Evolutionary conservation across 2,888 invertebrate genomes (phyloP), one percentile per base, ranked within the genome.

Genomic region (Cheilosia scutellata): DNA sequence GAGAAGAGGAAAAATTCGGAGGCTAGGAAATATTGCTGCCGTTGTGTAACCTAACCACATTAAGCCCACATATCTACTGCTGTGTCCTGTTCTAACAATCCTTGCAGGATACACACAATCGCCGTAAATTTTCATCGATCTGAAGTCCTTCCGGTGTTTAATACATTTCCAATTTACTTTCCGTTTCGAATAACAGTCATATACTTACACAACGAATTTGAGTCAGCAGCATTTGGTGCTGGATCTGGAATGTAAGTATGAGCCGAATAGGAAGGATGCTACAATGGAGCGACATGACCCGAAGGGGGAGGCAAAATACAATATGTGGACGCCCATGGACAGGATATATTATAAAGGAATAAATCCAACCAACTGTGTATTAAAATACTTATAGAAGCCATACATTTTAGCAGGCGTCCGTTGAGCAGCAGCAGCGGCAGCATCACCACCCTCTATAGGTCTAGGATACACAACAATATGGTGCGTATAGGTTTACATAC

Each of bases 141-240:
- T 78, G 78, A 90, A 90, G 90, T 89, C 87, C 82, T 92, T 92
- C 92, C 92, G 91, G 88, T 88, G 88, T 88, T 89, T 91, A 91
- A 91, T 92, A 90, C 89, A 90, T 90, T 90, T 92, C 92, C 92
- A 89, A 88, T 89, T 89, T 89, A 88, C 89, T 86, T 91, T 91
- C 91, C 91, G 90, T 68, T 87, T 88, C 88, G 65, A 87, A 87
- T 88, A 88, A 88, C 87, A 88, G 58, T 78, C 82, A 77, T 71
- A 37, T 37, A 20, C 20, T 20, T 20, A 82, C 74, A 82, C 74
- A 80, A 74, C 63, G 82, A 74, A 77, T 72, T 86, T 76, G 76
- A 82, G 86, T 86, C 82, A 86, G 82, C 86, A 84, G 80, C 80
- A 84, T 65, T 83, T 75, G 68, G 70, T 79, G 37, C 63, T 80